phyloP scores from a whole-genome alignment of 2,797 vertebrate genomes.

The Poeciliopsis infans region DNA sequence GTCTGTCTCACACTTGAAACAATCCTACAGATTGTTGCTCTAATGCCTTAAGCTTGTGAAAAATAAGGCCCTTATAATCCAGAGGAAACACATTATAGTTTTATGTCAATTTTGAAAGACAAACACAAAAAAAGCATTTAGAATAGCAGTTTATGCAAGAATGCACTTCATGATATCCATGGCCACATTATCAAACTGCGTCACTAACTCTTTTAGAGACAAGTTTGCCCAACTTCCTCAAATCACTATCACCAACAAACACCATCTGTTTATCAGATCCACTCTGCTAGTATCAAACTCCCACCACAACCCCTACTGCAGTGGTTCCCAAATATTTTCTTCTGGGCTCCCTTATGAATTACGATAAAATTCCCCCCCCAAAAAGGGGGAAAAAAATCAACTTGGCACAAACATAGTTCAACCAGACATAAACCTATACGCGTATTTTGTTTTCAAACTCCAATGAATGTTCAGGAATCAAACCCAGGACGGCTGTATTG shows the following conservation, averaged over 20 bases:
- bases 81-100: slow-evolving; percentile 8
- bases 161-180: neutral
- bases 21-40: slow-evolving; percentile 7
- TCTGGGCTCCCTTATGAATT: too few relatives aligned
- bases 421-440: too few relatives aligned
- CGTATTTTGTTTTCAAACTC: too few relatives aligned
- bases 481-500: neutral
- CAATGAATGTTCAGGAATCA: neutral
- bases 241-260: neutral
- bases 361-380: too few relatives aligned
- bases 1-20: slow-evolving; percentile 27
- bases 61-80: neutral
- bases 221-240: neutral
- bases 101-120: neutral
- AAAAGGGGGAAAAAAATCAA: too few relatives aligned
- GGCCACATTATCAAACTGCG: neutral
- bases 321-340: too few relatives aligned
- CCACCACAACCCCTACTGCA: neutral
- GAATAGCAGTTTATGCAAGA: neutral
- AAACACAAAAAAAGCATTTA: neutral
- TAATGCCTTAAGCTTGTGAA: slow-evolving; percentile 17
- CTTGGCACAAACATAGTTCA: too few relatives aligned
- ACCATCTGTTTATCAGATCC: neutral
- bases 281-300: neutral
- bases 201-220: neutral